Evolutionary conservation across 1,140 invertebrate genomes (phyloP), one percentile per base, ranked within the genome.

Genomic region (Sycophaga agraensis): DNA sequence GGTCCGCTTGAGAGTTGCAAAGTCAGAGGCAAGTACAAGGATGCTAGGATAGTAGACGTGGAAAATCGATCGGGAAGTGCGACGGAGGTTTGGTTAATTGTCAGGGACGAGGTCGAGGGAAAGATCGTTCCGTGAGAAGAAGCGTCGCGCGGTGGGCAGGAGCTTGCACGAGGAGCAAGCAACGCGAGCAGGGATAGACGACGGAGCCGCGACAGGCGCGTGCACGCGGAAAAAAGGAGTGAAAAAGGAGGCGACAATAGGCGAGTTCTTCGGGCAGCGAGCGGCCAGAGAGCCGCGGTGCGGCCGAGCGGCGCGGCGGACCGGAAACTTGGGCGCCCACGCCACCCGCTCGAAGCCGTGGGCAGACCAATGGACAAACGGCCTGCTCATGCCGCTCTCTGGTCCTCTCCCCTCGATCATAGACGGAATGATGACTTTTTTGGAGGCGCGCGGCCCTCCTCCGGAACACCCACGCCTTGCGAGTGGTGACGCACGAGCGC

Each of bases 341-440:
- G 53, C 57, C 42, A 57, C 64, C 59, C 65, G 51, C 8, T n/a
- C 21, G 16, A 39, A 46, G 21, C 31, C 53, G 49, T 60, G 58
- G 69, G 68, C 58, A 64, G 69, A 71, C 51, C 54, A 53, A 65
- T 43, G 48, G 46, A 37, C 59, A 69, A 57, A 42, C 49, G 64
- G 49, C 54, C 3, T 17, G 4, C 1, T 11, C 42, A 22, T 40
- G 1, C 40, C 26, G 19, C 24, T 34, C 26, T 45, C 53, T 24
- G 7, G 14, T 16, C 17, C 51, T 14, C 42, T 40, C 26, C 12
- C n/a, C 37, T 22, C 54, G 11, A 35, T 56, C 37, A 46, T 43
- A 57, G 54, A 57, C 34, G 34, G 31, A 68, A 57, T 58, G 46
- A 62, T 31, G 40, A 49, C 53, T 62, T 31, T 62, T 54, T 57